Evolutionary conservation across 2,888 invertebrate species (phyloP), one percentile per base, ranked within the genome.

Genomic region (Lithophane leautieri): DNA sequence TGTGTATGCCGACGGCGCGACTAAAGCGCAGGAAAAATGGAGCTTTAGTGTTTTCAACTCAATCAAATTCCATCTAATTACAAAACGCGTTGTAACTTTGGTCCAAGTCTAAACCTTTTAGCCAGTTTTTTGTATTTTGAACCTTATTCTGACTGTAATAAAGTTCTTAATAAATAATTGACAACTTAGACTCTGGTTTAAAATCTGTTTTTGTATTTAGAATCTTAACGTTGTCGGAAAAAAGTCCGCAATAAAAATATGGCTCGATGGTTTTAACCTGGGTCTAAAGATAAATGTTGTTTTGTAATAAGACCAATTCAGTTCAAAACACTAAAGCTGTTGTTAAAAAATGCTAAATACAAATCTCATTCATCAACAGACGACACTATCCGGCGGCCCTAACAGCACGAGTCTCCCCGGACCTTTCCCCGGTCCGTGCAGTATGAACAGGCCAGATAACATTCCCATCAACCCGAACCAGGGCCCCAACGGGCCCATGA

Each of bases 401-500:
- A 95, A 95, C 89, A 96, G 95, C 89, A 96, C 96, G 81, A 94
- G 93, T 85, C 90, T 96, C 65, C 95, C 97, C 58, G 97, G 97
- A 69, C 96, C 97, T 54, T 97, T 97, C 93, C 96, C 96, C 9
- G 95, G 95, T 47, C 92, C 96, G n/a, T 96, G 96, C 92, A 93
- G 95, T 91, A 93, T 96, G 95, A 94, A 90, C 92, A 91, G 93
- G 94, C 96, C 94, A 34, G 97, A 94, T 93, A 97, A 94, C 91
- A 95, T 95, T 86, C 96, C 94, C 88, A 96, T 94, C 89, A 96
- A 94, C 90, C 96, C 94, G 72, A 96, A 96, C 91, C 95, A 95
- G 94, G 93, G 97, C 90, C 94, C 96, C 93, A 88, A 96, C 93
- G 92, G 97, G 91, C 94, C 97, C 94, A 89, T 97, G 97, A 90